Conservation (phyloP, 2,888 invertebrate species). For the Buathra laborator region DNA sequence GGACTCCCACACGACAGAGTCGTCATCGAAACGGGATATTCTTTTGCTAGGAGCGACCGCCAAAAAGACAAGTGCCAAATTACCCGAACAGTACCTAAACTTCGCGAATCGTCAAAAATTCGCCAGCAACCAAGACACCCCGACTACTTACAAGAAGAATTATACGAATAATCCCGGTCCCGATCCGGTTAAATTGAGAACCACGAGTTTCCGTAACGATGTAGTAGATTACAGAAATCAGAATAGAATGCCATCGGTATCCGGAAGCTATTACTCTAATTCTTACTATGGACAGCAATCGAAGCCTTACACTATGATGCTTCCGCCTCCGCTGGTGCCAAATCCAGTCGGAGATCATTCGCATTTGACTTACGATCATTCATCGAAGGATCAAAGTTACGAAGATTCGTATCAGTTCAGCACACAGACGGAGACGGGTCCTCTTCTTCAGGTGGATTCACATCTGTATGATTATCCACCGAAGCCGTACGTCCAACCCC, state of each 20-base stretch:
- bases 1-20: constrained; percentile 87
- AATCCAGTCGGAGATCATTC: constrained; percentile 63
- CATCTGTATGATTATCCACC: constrained; percentile 69
- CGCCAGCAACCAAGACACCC: constrained; percentile 79
- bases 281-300: constrained; percentile 79
- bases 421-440: constrained; percentile 77
- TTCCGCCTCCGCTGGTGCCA: constrained; percentile 89
- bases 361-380: constrained; percentile 32
- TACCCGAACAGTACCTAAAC: constrained; percentile 85
- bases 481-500: constrained; percentile 69
- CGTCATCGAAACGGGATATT: constrained; percentile 90
- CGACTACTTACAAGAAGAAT: constrained; percentile 72
- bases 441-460: constrained; percentile 76
- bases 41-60: constrained; percentile 90
- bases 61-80: constrained; percentile 88
- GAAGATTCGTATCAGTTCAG: constrained; percentile 70
- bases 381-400: background rate
- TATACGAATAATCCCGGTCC: constrained; percentile 79
- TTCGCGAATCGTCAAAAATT: constrained; percentile 86
- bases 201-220: constrained; percentile 75
- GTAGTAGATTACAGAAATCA: constrained; percentile 74
- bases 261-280: constrained; percentile 77
- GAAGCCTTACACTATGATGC: constrained; percentile 89
- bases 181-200: constrained; percentile 83
- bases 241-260: constrained; percentile 75